Evolutionary conservation across 2,888 invertebrate species (phyloP).

Genomic region (Drosophila neotestacea): DNA sequence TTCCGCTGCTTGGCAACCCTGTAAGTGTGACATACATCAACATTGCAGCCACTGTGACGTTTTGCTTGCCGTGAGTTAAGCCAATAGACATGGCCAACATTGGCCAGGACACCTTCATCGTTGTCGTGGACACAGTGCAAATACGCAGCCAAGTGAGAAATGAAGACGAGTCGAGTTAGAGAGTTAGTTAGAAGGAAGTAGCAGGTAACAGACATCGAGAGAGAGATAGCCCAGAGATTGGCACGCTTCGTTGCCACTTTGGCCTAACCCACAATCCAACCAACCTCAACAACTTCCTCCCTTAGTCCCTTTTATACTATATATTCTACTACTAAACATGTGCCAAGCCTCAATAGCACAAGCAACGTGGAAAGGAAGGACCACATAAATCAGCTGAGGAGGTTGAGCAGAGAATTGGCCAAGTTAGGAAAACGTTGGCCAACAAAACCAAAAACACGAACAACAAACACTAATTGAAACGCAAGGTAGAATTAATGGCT

Average conservation of each 20-base stretch:
- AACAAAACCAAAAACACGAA: constrained; percentile 13
- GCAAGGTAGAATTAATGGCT: constrained; percentile 76
- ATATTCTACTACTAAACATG: constrained; percentile 40
- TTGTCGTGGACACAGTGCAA: constrained; percentile 52
- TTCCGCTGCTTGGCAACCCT: constrained; percentile 53
- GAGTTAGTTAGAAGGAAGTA: constrained; percentile 69
- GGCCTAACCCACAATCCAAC: constrained; percentile 7
- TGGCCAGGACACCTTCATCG: constrained; percentile 42
- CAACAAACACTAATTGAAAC: constrained; percentile 73
- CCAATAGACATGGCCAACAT: constrained; percentile 71
- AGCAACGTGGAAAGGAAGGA: constrained; percentile 23
- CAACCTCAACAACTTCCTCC: background rate
- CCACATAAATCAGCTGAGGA: constrained; percentile 68
- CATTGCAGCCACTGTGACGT: constrained; percentile 44
- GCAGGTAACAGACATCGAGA: background rate
- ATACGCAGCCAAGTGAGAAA: constrained; percentile 79
- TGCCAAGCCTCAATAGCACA: constrained; percentile 46
- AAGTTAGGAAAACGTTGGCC: background rate
- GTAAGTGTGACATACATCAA: constrained; percentile 48
- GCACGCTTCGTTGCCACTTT: constrained; percentile 62
- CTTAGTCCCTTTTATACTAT: background rate
- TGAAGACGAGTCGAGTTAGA: constrained; percentile 67
- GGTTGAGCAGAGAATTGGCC: constrained; percentile 10
- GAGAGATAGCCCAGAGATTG: constrained; percentile 61
- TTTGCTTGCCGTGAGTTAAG: constrained; percentile 29